Base-by-base conservation (phyloP, 2,888 invertebrate genomes). In the Xanthorhoe spadicearia region DNA sequence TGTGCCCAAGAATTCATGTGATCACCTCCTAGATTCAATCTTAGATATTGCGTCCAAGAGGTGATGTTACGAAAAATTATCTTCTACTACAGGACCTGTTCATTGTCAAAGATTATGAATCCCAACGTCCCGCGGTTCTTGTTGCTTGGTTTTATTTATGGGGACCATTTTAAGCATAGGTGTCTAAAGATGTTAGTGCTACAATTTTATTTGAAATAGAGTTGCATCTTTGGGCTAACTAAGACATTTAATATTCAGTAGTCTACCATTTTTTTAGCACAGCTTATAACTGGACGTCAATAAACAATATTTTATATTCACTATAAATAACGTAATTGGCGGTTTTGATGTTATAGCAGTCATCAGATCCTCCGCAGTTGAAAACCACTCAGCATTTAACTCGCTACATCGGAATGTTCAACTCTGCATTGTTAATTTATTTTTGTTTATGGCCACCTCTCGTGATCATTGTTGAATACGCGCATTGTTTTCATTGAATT, bases 1-100 rank as follows among this genome's bases (percentile, higher is more conserved):
- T 87, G 88, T 88, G 89, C 88, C 82, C 84, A 88, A 84, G 91
- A 88, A 91, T 91, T 89, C 92, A 91, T 89, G 91, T 88, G 92
- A 89, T 92, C 91, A 89, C 86, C 85, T 80, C 75, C 72, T 77
- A 88, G 92, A 90, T 92, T 87, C 90, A 88, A 91, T 91, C 87
- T 89, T 78, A 89, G 91, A 91, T 91, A 90, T 84, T 82, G 82
- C 76, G 75, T 80, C 74, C 77, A 79, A 83, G 82, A 86, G 89
- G 86, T 89, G 89, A 89, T 89, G 88, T 85, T 88, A 83, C 82
- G 86, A 89, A 90, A 89, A 90, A 89, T 89, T 87, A 89, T 87
- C 84, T 85, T 77, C 79, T 80, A 75, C 82, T 77, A 83, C 74
- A 73, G 76, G 75, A 79, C 83, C 82, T 84, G 86, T 85, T 84